Percentiles rank a stretch among this genome's conserved stretches.
Evolutionary conservation across 2,888 invertebrate species (phyloP).

Genomic region (Drosophila subsilvestris): DNA sequence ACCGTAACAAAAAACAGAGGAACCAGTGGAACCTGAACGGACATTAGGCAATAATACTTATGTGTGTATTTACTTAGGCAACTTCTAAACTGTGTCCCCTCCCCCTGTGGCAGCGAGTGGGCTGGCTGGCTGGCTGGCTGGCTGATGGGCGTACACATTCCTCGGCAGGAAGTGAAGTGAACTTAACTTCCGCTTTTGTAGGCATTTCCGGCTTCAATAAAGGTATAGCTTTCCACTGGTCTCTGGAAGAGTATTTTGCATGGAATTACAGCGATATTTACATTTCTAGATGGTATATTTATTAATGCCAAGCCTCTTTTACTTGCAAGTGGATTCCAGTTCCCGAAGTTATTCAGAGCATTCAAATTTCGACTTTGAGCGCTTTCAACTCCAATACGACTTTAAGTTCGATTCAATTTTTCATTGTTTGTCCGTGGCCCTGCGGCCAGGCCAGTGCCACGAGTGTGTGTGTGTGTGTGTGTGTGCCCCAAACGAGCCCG

Average conservation of each 20-base stretch:
- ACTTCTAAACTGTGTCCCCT: constrained; percentile 20
- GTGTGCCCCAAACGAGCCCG: constrained; percentile 46
- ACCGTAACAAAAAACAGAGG: constrained; percentile 24
- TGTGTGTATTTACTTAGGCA: constrained; percentile 58
- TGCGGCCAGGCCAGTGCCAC: constrained; percentile 52
- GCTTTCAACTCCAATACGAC: constrained; percentile 48
- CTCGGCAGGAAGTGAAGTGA: neutral
- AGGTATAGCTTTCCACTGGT: neutral
- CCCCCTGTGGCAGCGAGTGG: neutral
- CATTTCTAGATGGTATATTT: too few species aligned
- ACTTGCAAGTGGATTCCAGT: neutral
- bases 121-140: neutral
- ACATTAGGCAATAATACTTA: constrained; percentile 64
- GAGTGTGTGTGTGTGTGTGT: constrained; percentile 18
- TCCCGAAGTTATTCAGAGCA: constrained; percentile 4
- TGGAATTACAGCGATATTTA: too few species aligned
- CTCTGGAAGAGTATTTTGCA: too few species aligned
- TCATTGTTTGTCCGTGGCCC: constrained; percentile 58
- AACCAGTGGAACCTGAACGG: constrained; percentile 29
- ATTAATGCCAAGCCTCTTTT: neutral
- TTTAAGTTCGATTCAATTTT: constrained; percentile 68
- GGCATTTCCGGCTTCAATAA: neutral
- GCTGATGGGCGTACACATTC: constrained; percentile 7
- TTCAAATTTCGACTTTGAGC: constrained; percentile 23
- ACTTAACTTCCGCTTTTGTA: neutral